phyloP scores from a whole-genome alignment of 1,140 invertebrate genomes.

The Aphis craccivora region DNA sequence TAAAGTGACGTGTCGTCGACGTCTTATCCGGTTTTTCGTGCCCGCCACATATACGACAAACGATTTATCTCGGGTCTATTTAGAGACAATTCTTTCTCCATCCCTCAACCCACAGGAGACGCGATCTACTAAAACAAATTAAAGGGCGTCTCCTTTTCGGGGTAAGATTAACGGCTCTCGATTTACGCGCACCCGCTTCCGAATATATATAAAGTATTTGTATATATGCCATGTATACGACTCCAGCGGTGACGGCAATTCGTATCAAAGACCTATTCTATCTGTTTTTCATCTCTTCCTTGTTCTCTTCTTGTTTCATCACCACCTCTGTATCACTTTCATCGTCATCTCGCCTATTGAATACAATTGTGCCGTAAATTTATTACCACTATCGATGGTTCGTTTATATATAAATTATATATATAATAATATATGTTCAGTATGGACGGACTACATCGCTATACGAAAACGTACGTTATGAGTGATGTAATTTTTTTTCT shows the following conservation, averaged over 20 bases:
- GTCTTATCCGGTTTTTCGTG: neutral
- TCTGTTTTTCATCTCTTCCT: neutral
- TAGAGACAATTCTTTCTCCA: neutral
- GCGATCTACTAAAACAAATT: constrained; percentile 51
- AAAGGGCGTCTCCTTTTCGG: constrained; percentile 45
- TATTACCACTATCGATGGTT: neutral
- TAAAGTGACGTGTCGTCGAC: constrained; percentile 15
- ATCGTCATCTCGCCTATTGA: neutral
- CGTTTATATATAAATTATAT: neutral
- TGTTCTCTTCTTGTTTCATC: neutral
- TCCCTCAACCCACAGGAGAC: neutral
- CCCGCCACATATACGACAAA: neutral
- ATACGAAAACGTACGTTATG: too few species aligned
- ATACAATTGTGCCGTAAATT: neutral
- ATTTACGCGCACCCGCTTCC: neutral
- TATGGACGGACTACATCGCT: too few species aligned
- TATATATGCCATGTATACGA: neutral
- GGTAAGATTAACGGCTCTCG: constrained; percentile 52
- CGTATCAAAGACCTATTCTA: neutral
- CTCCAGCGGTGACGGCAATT: neutral
- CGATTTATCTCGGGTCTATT: constrained; percentile 47
- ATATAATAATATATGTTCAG: too few species aligned
- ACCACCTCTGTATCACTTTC: neutral
- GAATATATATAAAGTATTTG: neutral
- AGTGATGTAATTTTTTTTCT: too few species aligned